Conservation (phyloP, 2,113 vertebrate genomes). For the Ctenodactylus gundi region DNA sequence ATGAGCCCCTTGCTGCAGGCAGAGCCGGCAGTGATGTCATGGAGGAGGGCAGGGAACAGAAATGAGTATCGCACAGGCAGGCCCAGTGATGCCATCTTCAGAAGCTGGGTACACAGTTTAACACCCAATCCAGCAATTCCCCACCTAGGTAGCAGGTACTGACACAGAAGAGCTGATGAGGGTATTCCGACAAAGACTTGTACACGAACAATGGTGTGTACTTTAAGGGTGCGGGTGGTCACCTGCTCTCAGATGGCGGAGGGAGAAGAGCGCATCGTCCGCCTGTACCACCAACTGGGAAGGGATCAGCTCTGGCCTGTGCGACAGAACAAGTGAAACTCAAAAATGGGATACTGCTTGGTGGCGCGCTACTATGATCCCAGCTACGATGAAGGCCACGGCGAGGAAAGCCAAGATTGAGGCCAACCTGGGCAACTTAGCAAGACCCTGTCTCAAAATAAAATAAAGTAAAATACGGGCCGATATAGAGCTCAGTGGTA, state of each 20-base stretch:
- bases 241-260: fast-evolving
- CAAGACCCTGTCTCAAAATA: neutral
- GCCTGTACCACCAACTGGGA: fast-evolving
- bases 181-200: neutral
- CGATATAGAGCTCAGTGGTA: neutral
- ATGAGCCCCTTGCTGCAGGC: neutral
- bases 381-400: neutral
- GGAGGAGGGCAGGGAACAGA: neutral
- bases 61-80: fast-evolving
- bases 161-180: neutral
- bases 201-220: no score
- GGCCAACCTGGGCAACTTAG: neutral
- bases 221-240: no score
- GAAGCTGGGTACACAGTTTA: neutral
- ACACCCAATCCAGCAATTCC: neutral
- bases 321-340: no score
- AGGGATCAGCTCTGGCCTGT: neutral
- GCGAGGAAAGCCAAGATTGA: neutral
- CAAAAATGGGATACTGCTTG: neutral
- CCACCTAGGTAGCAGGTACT: neutral
- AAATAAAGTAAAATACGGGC: neutral
- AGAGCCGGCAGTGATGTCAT: neutral
- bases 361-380: neutral
- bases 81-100: neutral
- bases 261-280: no score